Percentiles rank a stretch among this genome's conserved stretches.
phyloP scores from a whole-genome alignment of 2,888 invertebrate genomes.

The Notodonta ziczac region DNA sequence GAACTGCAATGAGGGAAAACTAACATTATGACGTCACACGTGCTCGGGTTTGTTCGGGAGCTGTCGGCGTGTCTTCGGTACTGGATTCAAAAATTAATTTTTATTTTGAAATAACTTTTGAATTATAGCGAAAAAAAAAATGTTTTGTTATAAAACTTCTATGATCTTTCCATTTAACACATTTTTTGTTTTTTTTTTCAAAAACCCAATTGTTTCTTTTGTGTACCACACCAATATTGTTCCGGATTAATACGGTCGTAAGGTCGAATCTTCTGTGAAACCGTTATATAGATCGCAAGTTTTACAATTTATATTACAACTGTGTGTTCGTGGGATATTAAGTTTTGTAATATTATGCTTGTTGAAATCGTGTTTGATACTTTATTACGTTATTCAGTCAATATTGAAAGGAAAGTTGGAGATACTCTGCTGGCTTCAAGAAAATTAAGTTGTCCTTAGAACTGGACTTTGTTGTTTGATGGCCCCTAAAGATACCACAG shows the following conservation, averaged over 20 bases:
- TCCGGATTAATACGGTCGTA: background rate
- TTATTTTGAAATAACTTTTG: too few species aligned
- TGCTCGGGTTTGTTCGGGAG: too few species aligned
- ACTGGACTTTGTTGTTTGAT: background rate
- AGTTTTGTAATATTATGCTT: background rate
- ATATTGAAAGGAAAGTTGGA: background rate
- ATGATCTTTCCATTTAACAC: too few species aligned
- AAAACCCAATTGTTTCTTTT: too few species aligned
- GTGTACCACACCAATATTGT: background rate
- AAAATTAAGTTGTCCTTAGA: background rate
- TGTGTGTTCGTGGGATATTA: slow-evolving; percentile 2
- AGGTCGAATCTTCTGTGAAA: background rate
- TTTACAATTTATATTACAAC: slow-evolving; percentile 12
- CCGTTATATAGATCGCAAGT: slow-evolving; percentile 6
- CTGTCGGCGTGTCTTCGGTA: too few species aligned
- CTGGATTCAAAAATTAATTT: too few species aligned
- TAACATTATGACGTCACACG: too few species aligned
- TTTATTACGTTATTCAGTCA: background rate
- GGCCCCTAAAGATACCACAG: background rate
- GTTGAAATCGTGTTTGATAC: background rate
- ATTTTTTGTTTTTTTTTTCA: too few species aligned
- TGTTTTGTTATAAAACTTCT: too few species aligned
- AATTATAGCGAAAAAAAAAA: too few species aligned
- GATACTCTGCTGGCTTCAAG: background rate
- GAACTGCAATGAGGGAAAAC: too few species aligned